Evolutionary conservation across 2,888 invertebrate species (phyloP), one percentile per base, ranked within the genome.

Genomic region (Hemistola chrysoprasaria): DNA sequence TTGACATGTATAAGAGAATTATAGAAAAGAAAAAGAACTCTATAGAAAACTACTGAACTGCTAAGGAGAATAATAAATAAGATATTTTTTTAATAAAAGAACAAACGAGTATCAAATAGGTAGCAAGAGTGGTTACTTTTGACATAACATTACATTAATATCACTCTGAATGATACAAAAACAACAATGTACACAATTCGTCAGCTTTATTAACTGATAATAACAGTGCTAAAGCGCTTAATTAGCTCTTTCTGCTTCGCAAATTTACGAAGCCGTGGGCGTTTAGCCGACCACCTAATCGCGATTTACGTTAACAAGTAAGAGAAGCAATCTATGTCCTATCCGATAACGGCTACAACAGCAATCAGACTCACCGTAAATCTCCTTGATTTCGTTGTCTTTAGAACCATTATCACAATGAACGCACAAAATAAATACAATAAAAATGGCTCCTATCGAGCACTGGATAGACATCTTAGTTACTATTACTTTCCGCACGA

Each of bases 361-460:
- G 38, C 16, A 27, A 50, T 27, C 26, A 47, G 16, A 80, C 88
- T 86, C 41, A 88, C 88, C 85, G 65, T 82, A 80, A 78, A 86
- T 82, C 74, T 79, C 75, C 71, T 72, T 78, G 65, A 74, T 76
- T 85, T 87, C 87, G 84, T 86, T 87, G 85, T 86, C 81, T 73
- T 75, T 82, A 64, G 66, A 80, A 70, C 75, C 78, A 83, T 77
- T 86, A 82, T 85, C 87, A 86, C 88, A 87, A 84, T 87, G 82
- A 83, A 85, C 87, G 77, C 85, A 83, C 79, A 87, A 87, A 84
- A 88, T 87, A 85, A 85, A 88, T 81, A 86, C 76, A 81, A 83
- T 78, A 84, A 89, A 89, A 88, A 89, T 89, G 89, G 89, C 89
- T 84, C 83, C 89, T 82, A 87, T 54, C 65, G 78, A 78, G 77